phyloP scores from a whole-genome alignment of 2,888 invertebrate species.

The Maniola hyperantus region DNA sequence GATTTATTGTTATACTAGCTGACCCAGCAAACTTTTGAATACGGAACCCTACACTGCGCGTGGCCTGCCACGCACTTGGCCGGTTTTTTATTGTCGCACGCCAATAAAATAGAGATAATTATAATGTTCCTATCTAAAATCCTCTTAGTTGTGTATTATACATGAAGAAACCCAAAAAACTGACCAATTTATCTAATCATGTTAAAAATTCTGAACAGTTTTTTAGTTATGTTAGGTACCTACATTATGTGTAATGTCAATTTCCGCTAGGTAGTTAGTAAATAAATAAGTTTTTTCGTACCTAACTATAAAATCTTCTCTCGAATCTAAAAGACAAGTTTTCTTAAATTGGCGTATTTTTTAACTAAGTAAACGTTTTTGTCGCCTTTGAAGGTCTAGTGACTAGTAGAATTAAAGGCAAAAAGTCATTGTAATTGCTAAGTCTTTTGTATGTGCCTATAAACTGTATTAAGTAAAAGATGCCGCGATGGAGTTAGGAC shows the following conservation, averaged over 20 bases:
- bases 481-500: slow-evolving; percentile 8
- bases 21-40: too few species aligned
- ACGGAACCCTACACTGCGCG: too few species aligned
- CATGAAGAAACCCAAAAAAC: background rate
- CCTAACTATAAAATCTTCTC: slow-evolving; percentile 23
- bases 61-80: too few species aligned
- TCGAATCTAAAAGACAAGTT: slow-evolving; percentile 22
- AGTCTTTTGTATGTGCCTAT: slow-evolving; percentile 24
- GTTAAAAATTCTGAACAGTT: background rate
- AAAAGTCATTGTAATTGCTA: slow-evolving; percentile 28
- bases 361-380: slow-evolving; percentile 24
- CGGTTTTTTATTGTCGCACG: too few species aligned
- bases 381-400: slow-evolving; percentile 27
- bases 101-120: background rate
- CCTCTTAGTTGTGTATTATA: background rate
- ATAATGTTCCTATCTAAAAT: slow-evolving; percentile 1
- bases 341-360: slow-evolving; percentile 21
- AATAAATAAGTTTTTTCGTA: slow-evolving; percentile 11
- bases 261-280: slow-evolving; percentile 11
- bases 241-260: background rate
- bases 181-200: background rate
- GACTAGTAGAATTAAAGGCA: slow-evolving; percentile 22
- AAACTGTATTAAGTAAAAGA: slow-evolving; percentile 11
- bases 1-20: too few species aligned
- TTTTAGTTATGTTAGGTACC: background rate